phyloP scores from a whole-genome alignment of 2,113 vertebrate genomes.

The Oophaga pumilio region DNA sequence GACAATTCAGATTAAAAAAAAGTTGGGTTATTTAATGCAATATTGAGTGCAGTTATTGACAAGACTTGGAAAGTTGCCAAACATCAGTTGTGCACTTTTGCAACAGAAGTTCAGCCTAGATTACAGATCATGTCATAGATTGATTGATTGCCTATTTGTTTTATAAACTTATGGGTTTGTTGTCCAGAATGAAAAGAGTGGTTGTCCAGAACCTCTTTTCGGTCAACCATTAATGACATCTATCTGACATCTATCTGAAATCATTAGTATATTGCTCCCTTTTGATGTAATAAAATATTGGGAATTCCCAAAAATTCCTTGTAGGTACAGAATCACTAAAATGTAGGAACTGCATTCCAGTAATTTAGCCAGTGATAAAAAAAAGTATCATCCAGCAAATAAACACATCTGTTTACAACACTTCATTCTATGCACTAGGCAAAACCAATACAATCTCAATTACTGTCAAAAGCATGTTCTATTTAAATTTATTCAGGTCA shows the following conservation, averaged over 20 bases:
- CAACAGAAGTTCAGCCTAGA: too few relatives aligned
- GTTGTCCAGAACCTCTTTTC: too few relatives aligned
- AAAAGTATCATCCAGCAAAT: neutral
- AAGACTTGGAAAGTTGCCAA: neutral
- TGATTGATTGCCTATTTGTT: too few relatives aligned
- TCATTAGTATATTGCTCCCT: neutral
- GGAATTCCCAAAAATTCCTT: neutral
- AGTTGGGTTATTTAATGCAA: too few relatives aligned
- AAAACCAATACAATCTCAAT: slow-evolving; percentile 34
- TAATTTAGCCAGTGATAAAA: neutral
- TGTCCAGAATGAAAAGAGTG: too few relatives aligned
- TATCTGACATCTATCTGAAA: neutral
- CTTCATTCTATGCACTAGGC: neutral
- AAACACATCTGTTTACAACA: slow-evolving; percentile 20
- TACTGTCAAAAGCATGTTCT: slow-evolving; percentile 23
- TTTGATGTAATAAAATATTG: neutral
- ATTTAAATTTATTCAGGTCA: slow-evolving; percentile 47
- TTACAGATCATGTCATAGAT: too few relatives aligned
- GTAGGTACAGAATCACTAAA: neutral
- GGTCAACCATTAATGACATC: neutral
- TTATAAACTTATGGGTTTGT: too few relatives aligned
- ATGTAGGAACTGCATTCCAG: neutral
- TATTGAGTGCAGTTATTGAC: neutral
- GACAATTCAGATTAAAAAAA: too few relatives aligned
- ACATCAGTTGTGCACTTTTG: too few relatives aligned